Conservation (phyloP, 2,888 invertebrate species). For the Periphyllus acericola region DNA sequence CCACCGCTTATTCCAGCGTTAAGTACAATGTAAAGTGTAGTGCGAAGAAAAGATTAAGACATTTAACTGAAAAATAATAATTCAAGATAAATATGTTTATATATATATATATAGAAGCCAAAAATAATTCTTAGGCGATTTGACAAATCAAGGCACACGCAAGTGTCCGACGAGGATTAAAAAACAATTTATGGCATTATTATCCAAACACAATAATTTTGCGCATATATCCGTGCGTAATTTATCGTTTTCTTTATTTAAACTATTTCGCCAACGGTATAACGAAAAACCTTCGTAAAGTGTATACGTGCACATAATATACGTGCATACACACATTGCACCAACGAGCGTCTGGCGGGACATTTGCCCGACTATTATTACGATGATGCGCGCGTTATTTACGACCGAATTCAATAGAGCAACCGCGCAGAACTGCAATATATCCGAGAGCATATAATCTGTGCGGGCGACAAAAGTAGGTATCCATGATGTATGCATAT, state of each 20-base stretch:
- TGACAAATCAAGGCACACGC: constrained; percentile 27
- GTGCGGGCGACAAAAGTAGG: no score
- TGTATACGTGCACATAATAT: no score
- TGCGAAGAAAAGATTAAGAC: neutral
- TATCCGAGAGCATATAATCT: no score
- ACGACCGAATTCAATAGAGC: no score
- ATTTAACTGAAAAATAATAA: neutral
- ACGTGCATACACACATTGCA: no score
- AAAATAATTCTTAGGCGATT: constrained; percentile 5
- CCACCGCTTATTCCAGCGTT: neutral
- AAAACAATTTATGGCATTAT: constrained; percentile 34
- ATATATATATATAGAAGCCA: neutral
- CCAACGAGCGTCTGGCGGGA: neutral
- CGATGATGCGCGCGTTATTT: no score
- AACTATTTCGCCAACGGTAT: neutral
- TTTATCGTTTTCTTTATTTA: constrained; percentile 26
- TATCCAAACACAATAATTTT: neutral
- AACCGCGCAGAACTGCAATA: no score
- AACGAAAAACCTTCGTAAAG: no score
- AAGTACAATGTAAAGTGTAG: neutral
- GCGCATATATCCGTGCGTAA: neutral
- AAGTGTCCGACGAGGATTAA: constrained; percentile 4
- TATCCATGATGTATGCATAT: no score
- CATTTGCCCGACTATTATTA: neutral
- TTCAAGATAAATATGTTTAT: neutral